Base-by-base conservation (phyloP, 2,888 invertebrate species). In the Hermodice carunculata region DNA sequence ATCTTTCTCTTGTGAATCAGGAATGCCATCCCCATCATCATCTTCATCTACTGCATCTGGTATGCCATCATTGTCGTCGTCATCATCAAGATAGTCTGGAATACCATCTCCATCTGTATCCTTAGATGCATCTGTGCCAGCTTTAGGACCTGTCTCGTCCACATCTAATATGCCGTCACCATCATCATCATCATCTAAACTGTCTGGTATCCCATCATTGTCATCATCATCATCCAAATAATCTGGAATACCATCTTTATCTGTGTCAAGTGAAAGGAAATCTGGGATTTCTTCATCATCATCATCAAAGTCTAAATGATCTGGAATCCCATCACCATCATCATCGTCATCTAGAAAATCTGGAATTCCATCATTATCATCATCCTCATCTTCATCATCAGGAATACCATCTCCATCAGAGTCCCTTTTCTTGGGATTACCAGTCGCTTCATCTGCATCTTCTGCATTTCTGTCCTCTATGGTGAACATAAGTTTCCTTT, bases 281-380 rank as follows among this genome's bases (percentile, higher is more conserved):
- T 81, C 77, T 19, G 75, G 76, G 32, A 81, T 78, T 29, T 81
- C 81, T 68, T 82, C 78, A 5, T 67, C 73, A 67, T 82, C 80
- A 63, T 72, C 75, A 69, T 80, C 80, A 37, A 75, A 64, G 61
- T 81, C 70, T 24, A 58, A 59, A 42, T 71, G 67, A 49, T 82
- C 80, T 2, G 81, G 81, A 60, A 82, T 80, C 2, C 83, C 83
- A 66, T 83, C 82, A 14, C 81, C 79, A 65, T 83, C 83, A 4
- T 69, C 70, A 56, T 81, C 82, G 40, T 74, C 64, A 28, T 78
- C 76, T 11, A 74, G 51, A 57, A 76, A 29, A 52, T 63, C 63
- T 32, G 76, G 75, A 2, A 76, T 74, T 17, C 69, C 70, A 44
- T 68, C 68, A 43, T 56, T 56, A 56, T 60, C 60, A 61, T 77